These are phyloP conservation scores for Hiodon tergisus DNA, from an alignment of 2,113 vertebrate genomes.

Conservation along the genomic window DNA sequence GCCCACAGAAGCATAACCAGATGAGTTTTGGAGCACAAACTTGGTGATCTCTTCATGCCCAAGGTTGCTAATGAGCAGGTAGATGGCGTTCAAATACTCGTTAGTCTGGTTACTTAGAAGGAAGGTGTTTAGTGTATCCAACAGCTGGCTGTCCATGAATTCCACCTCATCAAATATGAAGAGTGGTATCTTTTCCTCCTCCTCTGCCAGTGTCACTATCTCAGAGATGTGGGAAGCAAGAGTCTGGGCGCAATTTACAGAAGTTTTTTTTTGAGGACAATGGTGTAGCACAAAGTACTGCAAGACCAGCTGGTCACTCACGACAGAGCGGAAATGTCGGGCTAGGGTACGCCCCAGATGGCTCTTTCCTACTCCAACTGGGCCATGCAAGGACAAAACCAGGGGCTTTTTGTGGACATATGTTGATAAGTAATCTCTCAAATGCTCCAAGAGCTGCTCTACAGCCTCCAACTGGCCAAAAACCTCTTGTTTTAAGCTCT, in stretches of 20 bases:
- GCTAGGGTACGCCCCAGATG: slow-evolving; percentile 71
- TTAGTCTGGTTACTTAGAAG: slow-evolving; percentile 65
- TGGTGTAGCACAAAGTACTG: slow-evolving; percentile 71
- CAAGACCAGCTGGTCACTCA: slow-evolving; percentile 62
- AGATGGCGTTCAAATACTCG: slow-evolving; percentile 71
- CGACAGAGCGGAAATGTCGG: slow-evolving; percentile 67
- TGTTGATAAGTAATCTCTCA: slow-evolving; percentile 73
- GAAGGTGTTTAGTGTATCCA: slow-evolving; percentile 62
- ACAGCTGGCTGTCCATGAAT: slow-evolving; percentile 52
- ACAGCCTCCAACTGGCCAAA: slow-evolving; percentile 68
- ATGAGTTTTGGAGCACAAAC: slow-evolving; percentile 66
- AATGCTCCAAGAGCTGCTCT: slow-evolving; percentile 53
- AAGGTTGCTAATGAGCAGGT: slow-evolving; percentile 68
- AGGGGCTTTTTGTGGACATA: slow-evolving; percentile 74
- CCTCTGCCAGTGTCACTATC: slow-evolving; percentile 62
- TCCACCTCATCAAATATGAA: slow-evolving; percentile 78
- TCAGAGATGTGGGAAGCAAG: slow-evolving; percentile 52
- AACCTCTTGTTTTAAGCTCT: slow-evolving; percentile 66
- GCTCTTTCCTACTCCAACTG: slow-evolving; percentile 74
- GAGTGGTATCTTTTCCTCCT: slow-evolving; percentile 68
- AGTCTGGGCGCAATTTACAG: slow-evolving; percentile 51
- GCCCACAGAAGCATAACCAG: slow-evolving; percentile 28
- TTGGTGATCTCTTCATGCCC: slow-evolving; percentile 61
- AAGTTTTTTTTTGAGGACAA: slow-evolving; percentile 51
- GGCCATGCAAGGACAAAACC: slow-evolving; percentile 71